Percentiles rank a stretch among this genome's conserved stretches.
Evolutionary conservation across 2,888 invertebrate species (phyloP).

Genomic region (Mantis religiosa): DNA sequence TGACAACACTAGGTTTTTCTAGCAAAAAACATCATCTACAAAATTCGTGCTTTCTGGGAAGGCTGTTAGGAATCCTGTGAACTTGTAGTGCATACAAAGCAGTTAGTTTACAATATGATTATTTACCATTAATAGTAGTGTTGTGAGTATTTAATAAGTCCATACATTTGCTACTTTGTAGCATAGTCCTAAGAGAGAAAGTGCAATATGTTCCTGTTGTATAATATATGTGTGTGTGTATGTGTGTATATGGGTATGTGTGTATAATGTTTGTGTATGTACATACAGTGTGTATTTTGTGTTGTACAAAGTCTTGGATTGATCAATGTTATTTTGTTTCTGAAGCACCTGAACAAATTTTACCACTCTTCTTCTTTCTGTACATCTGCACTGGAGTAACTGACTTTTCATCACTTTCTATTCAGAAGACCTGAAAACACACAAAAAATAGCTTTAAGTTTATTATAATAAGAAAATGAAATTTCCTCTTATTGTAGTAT

Average conservation of each 20-base stretch:
- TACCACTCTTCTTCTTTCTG: not conserved
- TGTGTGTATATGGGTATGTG: not conserved
- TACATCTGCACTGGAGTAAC: not conserved
- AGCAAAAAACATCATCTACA: conserved; percentile 16
- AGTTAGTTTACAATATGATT: not conserved
- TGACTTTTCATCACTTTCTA: not conserved
- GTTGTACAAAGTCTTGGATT: not conserved
- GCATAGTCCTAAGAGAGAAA: not conserved
- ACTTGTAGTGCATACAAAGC: conserved; percentile 14
- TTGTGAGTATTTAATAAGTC: not conserved
- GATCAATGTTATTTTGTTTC: conserved; percentile 5
- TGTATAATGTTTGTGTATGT: not conserved
- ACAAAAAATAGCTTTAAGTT: not conserved
- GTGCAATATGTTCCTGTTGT: not conserved
- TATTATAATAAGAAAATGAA: too few relatives aligned
- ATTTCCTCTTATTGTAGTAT: too few relatives aligned
- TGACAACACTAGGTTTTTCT: conserved; percentile 3
- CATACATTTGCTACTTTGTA: not conserved
- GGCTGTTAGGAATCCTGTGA: conserved; percentile 11
- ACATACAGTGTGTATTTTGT: not conserved
- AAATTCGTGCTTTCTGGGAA: conserved; percentile 10
- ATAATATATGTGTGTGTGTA: not conserved
- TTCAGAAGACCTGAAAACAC: not conserved
- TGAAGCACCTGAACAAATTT: conserved; percentile 5
- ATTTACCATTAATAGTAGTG: conserved; percentile 11